Percentiles rank a stretch among this genome's conserved stretches.
Evolutionary conservation across 1,140 invertebrate species (phyloP).

Genomic region (Brachionus rubens): DNA sequence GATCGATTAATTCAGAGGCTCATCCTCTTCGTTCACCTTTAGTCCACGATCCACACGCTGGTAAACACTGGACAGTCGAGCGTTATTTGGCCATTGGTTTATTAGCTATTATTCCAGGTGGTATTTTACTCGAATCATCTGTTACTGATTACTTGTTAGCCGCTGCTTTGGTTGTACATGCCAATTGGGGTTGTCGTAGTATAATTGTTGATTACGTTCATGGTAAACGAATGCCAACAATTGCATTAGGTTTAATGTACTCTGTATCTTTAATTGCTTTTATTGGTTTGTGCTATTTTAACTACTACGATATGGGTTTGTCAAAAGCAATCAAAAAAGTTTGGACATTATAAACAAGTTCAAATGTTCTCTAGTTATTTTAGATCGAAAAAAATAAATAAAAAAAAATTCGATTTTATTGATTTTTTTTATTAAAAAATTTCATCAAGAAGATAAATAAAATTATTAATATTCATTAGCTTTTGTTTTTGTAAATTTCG

Average conservation of each 20-base stretch:
- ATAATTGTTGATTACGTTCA: conserved; percentile 44
- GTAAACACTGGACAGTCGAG: conserved; percentile 40
- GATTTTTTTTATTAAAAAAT: background rate
- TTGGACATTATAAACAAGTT: conserved; percentile 5
- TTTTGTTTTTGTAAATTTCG: background rate
- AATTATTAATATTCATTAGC: background rate
- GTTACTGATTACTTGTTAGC: conserved; percentile 16
- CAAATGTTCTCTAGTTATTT: background rate
- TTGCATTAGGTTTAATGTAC: background rate
- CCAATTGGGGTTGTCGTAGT: conserved; percentile 35
- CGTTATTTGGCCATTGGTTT: conserved; percentile 16
- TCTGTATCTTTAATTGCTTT: conserved; percentile 15
- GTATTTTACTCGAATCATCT: background rate
- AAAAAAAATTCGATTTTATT: background rate
- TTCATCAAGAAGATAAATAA: background rate
- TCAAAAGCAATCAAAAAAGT: conserved; percentile 46
- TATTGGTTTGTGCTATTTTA: conserved; percentile 40
- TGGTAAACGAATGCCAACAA: conserved; percentile 11
- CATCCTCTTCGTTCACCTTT: conserved; percentile 10
- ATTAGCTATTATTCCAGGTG: conserved; percentile 23
- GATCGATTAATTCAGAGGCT: background rate
- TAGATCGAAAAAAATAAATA: background rate
- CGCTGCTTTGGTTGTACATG: conserved; percentile 25
- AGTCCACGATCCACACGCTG: background rate
- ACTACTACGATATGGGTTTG: conserved; percentile 33